Evolutionary conservation across 2,888 invertebrate species (phyloP).

Genomic region (Lasioglossum oenotherae): DNA sequence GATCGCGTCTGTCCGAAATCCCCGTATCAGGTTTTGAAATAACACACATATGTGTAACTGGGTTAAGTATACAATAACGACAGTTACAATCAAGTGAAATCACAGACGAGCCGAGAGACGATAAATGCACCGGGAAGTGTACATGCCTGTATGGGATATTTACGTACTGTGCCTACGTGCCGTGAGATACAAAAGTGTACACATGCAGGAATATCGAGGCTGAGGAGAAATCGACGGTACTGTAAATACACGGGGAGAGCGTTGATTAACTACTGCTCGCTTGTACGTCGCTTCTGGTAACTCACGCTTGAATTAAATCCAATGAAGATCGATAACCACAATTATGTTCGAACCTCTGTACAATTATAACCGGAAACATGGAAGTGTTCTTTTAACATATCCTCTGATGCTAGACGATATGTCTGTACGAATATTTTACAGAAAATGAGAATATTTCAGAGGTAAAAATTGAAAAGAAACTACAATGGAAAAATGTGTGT

Average conservation of each 20-base stretch:
- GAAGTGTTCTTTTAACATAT: neutral
- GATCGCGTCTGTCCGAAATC: neutral
- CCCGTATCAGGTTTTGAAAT: neutral
- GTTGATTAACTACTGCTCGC: constrained; percentile 81
- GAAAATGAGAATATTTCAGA: neutral
- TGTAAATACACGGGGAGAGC: constrained; percentile 74
- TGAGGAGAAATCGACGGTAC: constrained; percentile 72
- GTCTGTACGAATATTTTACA: neutral
- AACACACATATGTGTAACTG: constrained; percentile 21
- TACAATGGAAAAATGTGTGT: neutral
- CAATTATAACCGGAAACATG: constrained; percentile 8
- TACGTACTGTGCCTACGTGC: constrained; percentile 54
- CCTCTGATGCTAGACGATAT: neutral
- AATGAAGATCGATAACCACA: constrained; percentile 71
- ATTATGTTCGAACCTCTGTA: constrained; percentile 68
- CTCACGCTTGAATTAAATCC: constrained; percentile 73
- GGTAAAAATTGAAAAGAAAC: neutral
- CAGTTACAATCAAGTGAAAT: constrained; percentile 37
- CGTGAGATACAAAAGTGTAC: constrained; percentile 48
- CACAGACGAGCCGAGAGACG: constrained; percentile 49
- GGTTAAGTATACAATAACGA: constrained; percentile 25
- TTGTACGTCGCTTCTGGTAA: constrained; percentile 71
- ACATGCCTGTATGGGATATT: constrained; percentile 55
- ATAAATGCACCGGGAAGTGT: constrained; percentile 56
- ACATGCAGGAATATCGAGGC: constrained; percentile 62